A percentile compares a stretch with the other conserved stretches of the same genome.
Conservation (phyloP, 2,797 vertebrate species). For the Spheniscus humboldti region DNA sequence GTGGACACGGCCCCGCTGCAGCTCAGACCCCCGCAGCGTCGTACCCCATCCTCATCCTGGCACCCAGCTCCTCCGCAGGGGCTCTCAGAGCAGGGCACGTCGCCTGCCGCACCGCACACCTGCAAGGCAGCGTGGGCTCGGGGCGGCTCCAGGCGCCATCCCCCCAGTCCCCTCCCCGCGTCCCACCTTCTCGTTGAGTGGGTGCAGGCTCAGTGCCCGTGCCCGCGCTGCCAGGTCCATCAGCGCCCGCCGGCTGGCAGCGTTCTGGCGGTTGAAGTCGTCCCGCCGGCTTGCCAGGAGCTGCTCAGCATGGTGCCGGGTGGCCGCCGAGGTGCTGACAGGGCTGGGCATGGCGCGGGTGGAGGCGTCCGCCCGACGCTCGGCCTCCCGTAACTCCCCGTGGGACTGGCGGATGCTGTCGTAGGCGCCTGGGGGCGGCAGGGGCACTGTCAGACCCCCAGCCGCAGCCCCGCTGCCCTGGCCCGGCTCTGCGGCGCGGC, state of each 20-base stretch:
- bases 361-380: conserved; percentile 80
- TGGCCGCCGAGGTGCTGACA: conserved; percentile 81
- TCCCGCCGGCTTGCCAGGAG: conserved; percentile 81
- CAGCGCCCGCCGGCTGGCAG: conserved; percentile 84
- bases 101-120: conserved; percentile 86
- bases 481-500: neutral
- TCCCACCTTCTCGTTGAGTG: conserved; percentile 90
- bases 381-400: conserved; percentile 82
- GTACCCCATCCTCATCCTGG: conserved; percentile 87
- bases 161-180: fast-evolving
- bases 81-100: conserved; percentile 85
- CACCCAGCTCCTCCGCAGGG: conserved; percentile 93
- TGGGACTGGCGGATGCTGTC: conserved; percentile 89
- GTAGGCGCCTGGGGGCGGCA: conserved; percentile 81
- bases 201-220: conserved; percentile 80
- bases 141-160: neutral
- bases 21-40: conserved; percentile 90
- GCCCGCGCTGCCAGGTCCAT: conserved; percentile 75
- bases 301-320: conserved; percentile 79
- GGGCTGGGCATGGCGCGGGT: conserved; percentile 79
- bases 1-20: conserved; percentile 85
- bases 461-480: fast-evolving
- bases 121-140: conserved; percentile 23
- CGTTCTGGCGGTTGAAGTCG: conserved; percentile 86
- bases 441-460: neutral